Conservation (phyloP, 1,140 invertebrate species). For the Trissolcus basalis region DNA sequence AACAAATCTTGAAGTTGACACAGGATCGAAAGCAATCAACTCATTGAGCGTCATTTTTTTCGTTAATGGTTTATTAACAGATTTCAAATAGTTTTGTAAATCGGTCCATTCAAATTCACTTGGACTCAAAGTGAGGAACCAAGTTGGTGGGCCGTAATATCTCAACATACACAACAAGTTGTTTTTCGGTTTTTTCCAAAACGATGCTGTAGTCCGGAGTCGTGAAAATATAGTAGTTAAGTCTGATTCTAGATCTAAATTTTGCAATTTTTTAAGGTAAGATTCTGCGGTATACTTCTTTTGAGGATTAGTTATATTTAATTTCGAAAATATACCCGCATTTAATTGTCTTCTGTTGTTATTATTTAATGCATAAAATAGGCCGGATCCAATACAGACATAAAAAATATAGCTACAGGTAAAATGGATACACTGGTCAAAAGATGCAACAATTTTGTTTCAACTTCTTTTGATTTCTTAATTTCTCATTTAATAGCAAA, state of each 20-base stretch:
- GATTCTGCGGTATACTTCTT: constrained; percentile 37
- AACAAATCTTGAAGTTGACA: constrained; percentile 46
- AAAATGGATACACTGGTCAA: no score
- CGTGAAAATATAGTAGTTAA: constrained; percentile 57
- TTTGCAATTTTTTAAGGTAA: constrained; percentile 17
- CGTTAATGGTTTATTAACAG: constrained; percentile 24
- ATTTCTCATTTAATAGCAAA: no score
- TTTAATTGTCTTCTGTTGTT: constrained; percentile 54
- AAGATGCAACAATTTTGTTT: no score
- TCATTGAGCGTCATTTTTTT: constrained; percentile 21
- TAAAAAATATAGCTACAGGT: no score
- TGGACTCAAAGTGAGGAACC: constrained; percentile 67
- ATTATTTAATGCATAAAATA: constrained; percentile 16
- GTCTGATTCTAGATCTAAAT: constrained; percentile 42
- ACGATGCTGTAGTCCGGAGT: constrained; percentile 59
- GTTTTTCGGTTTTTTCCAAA: constrained; percentile 55
- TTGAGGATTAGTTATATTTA: constrained; percentile 57
- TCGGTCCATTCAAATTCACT: constrained; percentile 60
- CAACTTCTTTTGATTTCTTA: no score
- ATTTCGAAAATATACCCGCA: constrained; percentile 45
- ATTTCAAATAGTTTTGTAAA: constrained; percentile 22
- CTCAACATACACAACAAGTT: constrained; percentile 59
- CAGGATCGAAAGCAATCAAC: constrained; percentile 45
- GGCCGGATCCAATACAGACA: no score
- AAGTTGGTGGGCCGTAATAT: constrained; percentile 66